Evolutionary conservation across 2,113 vertebrate genomes (phyloP).

Genomic region (Caranx melampygus): DNA sequence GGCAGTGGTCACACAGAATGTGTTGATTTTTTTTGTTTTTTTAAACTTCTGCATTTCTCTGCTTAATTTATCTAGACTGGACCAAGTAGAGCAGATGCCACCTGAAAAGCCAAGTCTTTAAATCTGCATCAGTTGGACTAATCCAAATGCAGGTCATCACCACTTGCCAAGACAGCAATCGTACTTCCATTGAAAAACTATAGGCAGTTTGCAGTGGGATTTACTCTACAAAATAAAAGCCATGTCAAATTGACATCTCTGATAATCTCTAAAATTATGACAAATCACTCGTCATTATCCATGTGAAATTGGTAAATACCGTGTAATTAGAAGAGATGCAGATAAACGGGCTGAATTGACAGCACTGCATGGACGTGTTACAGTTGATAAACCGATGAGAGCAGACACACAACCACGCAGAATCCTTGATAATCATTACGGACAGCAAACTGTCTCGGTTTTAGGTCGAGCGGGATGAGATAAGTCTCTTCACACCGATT

Average conservation of each 20-base stretch:
- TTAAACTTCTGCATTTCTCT: background rate
- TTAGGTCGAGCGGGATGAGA: background rate
- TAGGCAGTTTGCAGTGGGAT: background rate
- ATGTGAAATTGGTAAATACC: background rate
- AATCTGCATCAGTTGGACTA: background rate
- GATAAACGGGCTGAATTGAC: background rate
- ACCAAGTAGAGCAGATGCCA: background rate
- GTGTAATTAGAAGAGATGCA: background rate
- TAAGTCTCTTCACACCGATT: conserved; percentile 31
- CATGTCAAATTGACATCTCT: background rate
- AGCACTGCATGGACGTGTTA: background rate
- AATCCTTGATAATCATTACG: background rate
- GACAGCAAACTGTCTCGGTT: background rate
- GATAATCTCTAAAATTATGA: background rate
- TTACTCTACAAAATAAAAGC: background rate
- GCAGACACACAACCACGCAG: background rate
- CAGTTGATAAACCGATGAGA: background rate
- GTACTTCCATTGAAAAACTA: background rate
- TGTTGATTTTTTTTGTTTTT: background rate
- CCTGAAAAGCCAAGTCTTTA: background rate
- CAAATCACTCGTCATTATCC: background rate
- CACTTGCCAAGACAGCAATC: background rate
- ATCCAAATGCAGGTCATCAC: background rate
- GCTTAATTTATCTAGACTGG: background rate
- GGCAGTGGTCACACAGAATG: background rate